A percentile compares a stretch with the other conserved stretches of the same genome.
Evolutionary conservation across 2,888 invertebrate species (phyloP).

Genomic region (Drosophila testacea): DNA sequence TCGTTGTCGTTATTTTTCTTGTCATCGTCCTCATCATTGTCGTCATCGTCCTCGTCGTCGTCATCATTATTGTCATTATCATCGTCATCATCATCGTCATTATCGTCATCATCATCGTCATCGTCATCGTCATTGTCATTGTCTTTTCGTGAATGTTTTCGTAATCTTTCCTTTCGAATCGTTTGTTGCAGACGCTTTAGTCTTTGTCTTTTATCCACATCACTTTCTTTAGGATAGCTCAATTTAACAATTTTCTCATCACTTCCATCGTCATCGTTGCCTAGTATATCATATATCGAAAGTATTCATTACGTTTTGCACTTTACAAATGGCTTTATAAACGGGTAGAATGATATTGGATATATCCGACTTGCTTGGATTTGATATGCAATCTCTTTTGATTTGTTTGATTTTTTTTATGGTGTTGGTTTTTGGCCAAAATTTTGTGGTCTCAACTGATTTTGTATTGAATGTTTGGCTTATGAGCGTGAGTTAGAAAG

Average conservation of each 20-base stretch:
- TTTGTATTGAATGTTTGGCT: conserved; percentile 68
- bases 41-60: conserved; percentile 53
- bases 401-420: conserved; percentile 31
- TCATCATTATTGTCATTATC: conserved; percentile 85
- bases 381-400: conserved; percentile 47
- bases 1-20: conserved; percentile 56
- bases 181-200: conserved; percentile 83
- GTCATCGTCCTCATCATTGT: conserved; percentile 32
- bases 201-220: conserved; percentile 68
- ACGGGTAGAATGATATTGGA: conserved; percentile 63
- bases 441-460: conserved; percentile 58
- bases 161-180: conserved; percentile 81
- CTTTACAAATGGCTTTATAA: conserved; percentile 55
- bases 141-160: conserved; percentile 85
- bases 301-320: conserved; percentile 69
- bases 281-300: conserved; percentile 68
- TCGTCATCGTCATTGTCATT: conserved; percentile 83
- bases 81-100: conserved; percentile 82
- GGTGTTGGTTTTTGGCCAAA: conserved; percentile 36
- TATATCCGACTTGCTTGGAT: conserved; percentile 58
- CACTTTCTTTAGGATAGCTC: conserved; percentile 75
- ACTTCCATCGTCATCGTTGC: conserved; percentile 75
- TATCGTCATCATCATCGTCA: conserved; percentile 68
- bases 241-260: conserved; percentile 73
- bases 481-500: conserved; percentile 77